These are phyloP conservation scores for Bombus consobrinus DNA, from an alignment of 1,140 invertebrate genomes.

Conservation along the genomic window DNA sequence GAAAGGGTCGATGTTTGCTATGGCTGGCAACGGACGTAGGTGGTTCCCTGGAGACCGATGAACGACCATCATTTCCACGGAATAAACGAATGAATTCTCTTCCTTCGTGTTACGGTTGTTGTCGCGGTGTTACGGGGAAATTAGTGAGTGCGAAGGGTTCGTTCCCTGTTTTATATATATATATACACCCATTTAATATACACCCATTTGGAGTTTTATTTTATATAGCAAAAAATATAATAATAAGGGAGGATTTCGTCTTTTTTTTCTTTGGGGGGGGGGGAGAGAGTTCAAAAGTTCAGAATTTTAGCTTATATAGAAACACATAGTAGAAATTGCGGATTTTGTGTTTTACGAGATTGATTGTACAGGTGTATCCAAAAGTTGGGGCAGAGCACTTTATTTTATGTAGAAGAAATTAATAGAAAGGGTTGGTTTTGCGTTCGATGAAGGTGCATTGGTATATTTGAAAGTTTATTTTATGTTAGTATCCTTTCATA, in stretches of 20 bases:
- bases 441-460: no score
- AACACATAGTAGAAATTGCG: background rate
- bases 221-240: background rate
- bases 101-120: background rate
- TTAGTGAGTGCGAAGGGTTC: background rate
- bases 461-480: no score
- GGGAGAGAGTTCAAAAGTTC: background rate
- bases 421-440: no score
- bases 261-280: background rate
- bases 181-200: background rate
- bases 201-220: background rate
- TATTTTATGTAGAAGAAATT: no score
- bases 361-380: no score
- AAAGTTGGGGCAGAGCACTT: no score
- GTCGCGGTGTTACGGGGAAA: background rate
- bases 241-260: background rate
- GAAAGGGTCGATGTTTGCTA: conserved; percentile 41
- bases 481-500: no score
- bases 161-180: no score
- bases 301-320: background rate
- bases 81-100: background rate
- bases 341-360: background rate
- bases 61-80: conserved; percentile 1
- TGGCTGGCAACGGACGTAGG: background rate
- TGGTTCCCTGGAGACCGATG: background rate